These are phyloP conservation scores for Drosophila bocki DNA, from an alignment of 1,140 invertebrate genomes.

Conservation along the genomic window DNA sequence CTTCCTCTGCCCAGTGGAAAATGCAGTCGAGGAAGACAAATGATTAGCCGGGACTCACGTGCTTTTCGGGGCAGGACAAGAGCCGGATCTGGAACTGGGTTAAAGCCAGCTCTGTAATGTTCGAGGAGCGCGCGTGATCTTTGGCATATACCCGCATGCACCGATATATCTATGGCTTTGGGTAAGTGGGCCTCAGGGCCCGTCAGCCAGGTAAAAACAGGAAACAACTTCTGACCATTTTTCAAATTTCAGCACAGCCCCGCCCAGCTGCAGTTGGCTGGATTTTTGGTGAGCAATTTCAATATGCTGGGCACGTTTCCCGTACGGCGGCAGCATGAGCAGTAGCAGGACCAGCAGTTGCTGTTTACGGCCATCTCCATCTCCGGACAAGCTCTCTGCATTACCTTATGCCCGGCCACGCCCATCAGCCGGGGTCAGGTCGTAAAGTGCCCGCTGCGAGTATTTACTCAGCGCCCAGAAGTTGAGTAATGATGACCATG, in stretches of 20 bases:
- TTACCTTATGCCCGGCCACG: constrained; percentile 41
- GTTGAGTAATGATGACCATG: constrained; percentile 67
- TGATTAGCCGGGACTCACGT: constrained; percentile 60
- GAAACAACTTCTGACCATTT: constrained; percentile 62
- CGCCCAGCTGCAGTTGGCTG: constrained; percentile 15
- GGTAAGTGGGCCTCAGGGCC: constrained; percentile 48
- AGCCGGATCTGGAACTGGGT: constrained; percentile 46
- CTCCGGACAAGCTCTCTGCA: constrained; percentile 32
- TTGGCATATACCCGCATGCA: constrained; percentile 54
- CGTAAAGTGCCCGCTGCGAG: constrained; percentile 54
- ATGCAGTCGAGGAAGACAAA: constrained; percentile 62
- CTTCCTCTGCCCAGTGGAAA: constrained; percentile 3
- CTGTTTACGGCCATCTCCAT: constrained; percentile 54
- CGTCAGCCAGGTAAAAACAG: constrained; percentile 53
- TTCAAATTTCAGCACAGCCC: constrained; percentile 54
- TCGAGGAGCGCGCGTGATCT: constrained; percentile 50
- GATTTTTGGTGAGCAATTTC: constrained; percentile 48
- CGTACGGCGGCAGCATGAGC: constrained; percentile 17
- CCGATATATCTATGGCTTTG: constrained; percentile 37
- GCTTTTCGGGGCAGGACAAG: constrained; percentile 3
- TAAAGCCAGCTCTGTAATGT: constrained; percentile 47
- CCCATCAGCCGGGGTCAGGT: constrained; percentile 39
- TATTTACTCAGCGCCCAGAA: constrained; percentile 59
- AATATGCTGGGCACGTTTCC: constrained; percentile 54
- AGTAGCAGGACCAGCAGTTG: constrained; percentile 41